These are phyloP conservation scores for Agriopis marginaria DNA, from an alignment of 2,888 invertebrate genomes.

Conservation along the genomic window DNA sequence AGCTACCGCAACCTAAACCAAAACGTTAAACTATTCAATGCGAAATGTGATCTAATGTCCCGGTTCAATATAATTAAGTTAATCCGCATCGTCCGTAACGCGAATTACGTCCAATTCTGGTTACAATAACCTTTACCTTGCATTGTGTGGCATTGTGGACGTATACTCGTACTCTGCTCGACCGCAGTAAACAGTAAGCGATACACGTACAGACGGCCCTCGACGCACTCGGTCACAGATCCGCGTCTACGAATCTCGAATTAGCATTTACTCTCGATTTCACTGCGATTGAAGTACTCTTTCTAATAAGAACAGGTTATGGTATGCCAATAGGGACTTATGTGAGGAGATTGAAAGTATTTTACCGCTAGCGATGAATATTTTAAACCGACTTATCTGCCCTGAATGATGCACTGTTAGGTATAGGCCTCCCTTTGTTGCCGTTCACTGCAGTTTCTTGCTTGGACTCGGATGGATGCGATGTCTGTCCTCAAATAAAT, in stretches of 20 bases:
- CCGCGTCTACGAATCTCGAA: slow-evolving; percentile 10
- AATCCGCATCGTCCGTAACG: slow-evolving; percentile 60
- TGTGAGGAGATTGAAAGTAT: not conserved
- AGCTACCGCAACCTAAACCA: slow-evolving; percentile 29
- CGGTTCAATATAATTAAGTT: slow-evolving; percentile 56
- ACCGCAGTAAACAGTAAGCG: slow-evolving; percentile 4
- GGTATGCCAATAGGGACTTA: not conserved
- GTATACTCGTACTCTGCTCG: slow-evolving; percentile 17
- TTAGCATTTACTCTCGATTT: slow-evolving; percentile 21
- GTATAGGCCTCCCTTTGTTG: too few relatives aligned
- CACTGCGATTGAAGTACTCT: slow-evolving; percentile 15
- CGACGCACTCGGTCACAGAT: slow-evolving; percentile 5
- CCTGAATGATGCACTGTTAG: too few relatives aligned
- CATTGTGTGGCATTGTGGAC: slow-evolving; percentile 65
- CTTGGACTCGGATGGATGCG: too few relatives aligned
- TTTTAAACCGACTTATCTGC: too few relatives aligned
- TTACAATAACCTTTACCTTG: slow-evolving; percentile 82
- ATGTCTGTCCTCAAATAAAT: too few relatives aligned
- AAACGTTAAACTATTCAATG: slow-evolving; percentile 39
- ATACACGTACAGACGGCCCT: slow-evolving; percentile 6
- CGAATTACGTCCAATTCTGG: slow-evolving; percentile 69
- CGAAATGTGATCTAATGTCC: slow-evolving; percentile 47
- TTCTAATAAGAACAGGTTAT: slow-evolving; percentile 20
- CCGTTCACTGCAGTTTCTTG: too few relatives aligned
- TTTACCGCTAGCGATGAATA: not conserved